Evolutionary conservation across 2,888 invertebrate genomes (phyloP), one percentile per base, ranked within the genome.

Genomic region (Junonia oenone): DNA sequence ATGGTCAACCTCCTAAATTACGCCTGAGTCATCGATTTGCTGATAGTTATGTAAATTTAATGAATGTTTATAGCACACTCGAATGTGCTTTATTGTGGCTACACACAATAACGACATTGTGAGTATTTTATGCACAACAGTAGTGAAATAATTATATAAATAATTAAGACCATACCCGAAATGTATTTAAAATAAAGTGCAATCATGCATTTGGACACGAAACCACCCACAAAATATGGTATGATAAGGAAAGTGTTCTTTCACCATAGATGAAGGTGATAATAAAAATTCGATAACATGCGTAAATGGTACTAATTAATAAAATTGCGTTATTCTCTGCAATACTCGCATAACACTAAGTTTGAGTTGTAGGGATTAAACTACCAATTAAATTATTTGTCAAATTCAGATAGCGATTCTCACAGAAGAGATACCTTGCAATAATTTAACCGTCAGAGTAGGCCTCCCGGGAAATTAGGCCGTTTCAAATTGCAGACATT

Each of bases 201-300:
- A 52, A 29, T 33, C 51, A 58, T 60, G 60, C 60, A 51, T 47
- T 55, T 51, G 37, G 31, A 37, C 22, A 55, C 49, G 22, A 22
- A 14, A 54, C 45, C 43, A 31, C 33, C 27, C 14, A 26, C 29
- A 54, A 45, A 40, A 38, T 13, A 45, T 52, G 56, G 9, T 27
- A 46, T 45, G 35, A 40, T 17, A 43, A 46, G 51, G 45, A 43
- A 40, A 51, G 45, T 38, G 37, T 27, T 43, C 51, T 51, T 48
- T 15, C 57, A 60, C 49, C 49, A 26, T 22, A 45, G 26, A 53
- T 48, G 29, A 52, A 29, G 43, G 15, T 47, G 40, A 27, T 50
- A 19, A 40, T 40, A 14, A 26, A 45, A 37, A 15, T 45, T 45
- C 37, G 22, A 46, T 31, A 13, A 49, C 51, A 51, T 55, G 31